These are phyloP conservation scores for Nomada hirtipes DNA, from an alignment of 2,888 invertebrate genomes.

Conservation along the genomic window DNA sequence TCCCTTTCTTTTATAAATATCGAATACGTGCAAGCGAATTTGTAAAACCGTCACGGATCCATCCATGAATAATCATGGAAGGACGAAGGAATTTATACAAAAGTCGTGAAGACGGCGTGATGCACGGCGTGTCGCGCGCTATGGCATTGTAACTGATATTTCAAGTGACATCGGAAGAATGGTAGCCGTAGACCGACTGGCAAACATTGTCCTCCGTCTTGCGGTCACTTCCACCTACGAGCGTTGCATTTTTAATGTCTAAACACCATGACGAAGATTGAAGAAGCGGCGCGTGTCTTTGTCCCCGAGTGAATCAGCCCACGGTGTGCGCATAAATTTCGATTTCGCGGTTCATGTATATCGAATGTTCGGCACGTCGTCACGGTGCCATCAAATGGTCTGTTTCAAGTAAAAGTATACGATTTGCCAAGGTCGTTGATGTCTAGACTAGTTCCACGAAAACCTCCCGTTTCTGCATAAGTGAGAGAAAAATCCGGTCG, in stretches of 20 bases:
- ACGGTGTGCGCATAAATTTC: slow-evolving; percentile 43
- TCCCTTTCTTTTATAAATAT: too few relatives aligned
- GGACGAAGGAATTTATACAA: too few relatives aligned
- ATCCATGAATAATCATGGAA: too few relatives aligned
- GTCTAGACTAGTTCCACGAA: neutral
- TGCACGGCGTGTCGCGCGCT: neutral
- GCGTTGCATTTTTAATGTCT: slow-evolving; percentile 58
- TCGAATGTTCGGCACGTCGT: neutral
- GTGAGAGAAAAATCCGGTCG: neutral
- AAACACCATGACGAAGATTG: slow-evolving; percentile 21
- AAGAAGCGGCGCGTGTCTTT: slow-evolving; percentile 41
- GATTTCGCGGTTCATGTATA: slow-evolving; percentile 22
- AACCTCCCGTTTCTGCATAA: neutral
- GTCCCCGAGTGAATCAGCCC: slow-evolving; percentile 60
- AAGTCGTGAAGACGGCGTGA: too few relatives aligned
- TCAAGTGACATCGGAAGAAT: neutral
- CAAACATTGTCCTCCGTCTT: slow-evolving; percentile 42
- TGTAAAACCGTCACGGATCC: neutral
- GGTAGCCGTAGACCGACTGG: neutral
- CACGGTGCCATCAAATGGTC: neutral
- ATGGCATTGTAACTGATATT: slow-evolving; percentile 5
- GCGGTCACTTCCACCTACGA: slow-evolving; percentile 46
- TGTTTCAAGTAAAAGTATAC: neutral
- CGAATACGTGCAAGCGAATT: neutral
- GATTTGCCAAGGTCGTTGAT: slow-evolving; percentile 10